Evolutionary conservation across 2,888 invertebrate genomes (phyloP).

Genomic region (Leucophenga montana): DNA sequence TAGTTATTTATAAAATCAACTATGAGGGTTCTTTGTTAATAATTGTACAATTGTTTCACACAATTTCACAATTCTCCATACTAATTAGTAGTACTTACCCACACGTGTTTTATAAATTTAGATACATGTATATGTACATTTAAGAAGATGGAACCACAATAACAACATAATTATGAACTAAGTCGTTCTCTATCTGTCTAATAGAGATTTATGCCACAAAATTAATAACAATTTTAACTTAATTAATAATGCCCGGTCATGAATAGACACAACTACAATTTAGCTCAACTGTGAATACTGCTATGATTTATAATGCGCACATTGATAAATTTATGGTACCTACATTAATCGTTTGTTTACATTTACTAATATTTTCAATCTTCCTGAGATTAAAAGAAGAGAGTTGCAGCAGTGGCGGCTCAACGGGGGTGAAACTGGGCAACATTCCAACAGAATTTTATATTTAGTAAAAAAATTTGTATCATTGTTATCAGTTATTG

Average conservation of each 20-base stretch:
- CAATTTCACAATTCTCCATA: neutral
- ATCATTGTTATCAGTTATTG: too few species aligned
- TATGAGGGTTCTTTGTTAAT: too few species aligned
- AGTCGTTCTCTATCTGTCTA: too few species aligned
- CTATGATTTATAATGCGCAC: conserved; percentile 61
- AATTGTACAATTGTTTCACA: too few species aligned
- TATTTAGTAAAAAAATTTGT: too few species aligned
- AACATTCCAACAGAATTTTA: too few species aligned
- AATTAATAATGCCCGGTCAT: conserved; percentile 55
- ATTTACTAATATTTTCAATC: conserved; percentile 49
- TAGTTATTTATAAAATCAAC: too few species aligned
- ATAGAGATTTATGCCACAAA: conserved; percentile 55
- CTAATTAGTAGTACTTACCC: conserved; percentile 53
- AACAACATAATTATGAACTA: too few species aligned
- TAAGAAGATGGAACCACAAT: too few species aligned
- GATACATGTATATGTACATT: neutral
- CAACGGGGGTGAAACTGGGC: too few species aligned
- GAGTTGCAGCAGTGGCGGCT: too few species aligned
- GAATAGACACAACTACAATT: neutral
- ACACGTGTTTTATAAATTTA: conserved; percentile 43
- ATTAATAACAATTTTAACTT: conserved; percentile 65
- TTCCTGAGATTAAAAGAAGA: neutral
- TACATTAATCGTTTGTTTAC: conserved; percentile 51
- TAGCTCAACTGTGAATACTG: conserved; percentile 33
- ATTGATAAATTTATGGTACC: conserved; percentile 41